These are phyloP conservation scores for Berghia stephanieae DNA, from an alignment of 1,140 invertebrate genomes.

Conservation along the genomic window DNA sequence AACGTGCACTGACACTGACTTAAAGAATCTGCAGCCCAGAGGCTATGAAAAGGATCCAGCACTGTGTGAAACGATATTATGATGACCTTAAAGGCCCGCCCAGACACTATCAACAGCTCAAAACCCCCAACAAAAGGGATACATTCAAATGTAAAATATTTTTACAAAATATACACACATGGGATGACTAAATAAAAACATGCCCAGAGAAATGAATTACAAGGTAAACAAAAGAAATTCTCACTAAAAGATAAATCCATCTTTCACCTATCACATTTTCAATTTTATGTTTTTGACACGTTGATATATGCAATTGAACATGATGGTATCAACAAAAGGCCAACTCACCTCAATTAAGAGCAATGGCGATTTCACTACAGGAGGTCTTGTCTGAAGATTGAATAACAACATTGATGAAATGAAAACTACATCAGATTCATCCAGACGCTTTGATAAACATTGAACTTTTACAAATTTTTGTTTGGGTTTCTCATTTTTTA, in stretches of 20 bases:
- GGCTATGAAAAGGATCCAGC: too few species aligned
- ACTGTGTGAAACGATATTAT: too few species aligned
- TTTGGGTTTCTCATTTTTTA: constrained; percentile 22
- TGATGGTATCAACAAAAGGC: background rate
- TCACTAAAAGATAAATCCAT: background rate
- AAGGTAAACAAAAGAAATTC: background rate
- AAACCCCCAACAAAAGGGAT: too few species aligned
- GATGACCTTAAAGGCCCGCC: too few species aligned
- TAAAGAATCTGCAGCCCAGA: too few species aligned
- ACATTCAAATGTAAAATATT: too few species aligned
- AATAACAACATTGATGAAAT: constrained; percentile 54
- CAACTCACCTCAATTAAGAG: constrained; percentile 33
- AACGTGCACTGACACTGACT: too few species aligned
- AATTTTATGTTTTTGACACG: background rate
- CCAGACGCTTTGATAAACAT: constrained; percentile 41
- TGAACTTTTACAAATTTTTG: constrained; percentile 50
- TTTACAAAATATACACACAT: background rate
- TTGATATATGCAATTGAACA: background rate
- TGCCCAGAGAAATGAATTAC: background rate
- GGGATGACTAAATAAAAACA: background rate
- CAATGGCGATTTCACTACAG: constrained; percentile 30
- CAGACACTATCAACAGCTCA: too few species aligned
- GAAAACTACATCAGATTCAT: constrained; percentile 42
- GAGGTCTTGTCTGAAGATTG: constrained; percentile 45
- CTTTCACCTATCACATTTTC: background rate